Conservation (phyloP, 1,140 invertebrate genomes). For the Delia radicum region DNA sequence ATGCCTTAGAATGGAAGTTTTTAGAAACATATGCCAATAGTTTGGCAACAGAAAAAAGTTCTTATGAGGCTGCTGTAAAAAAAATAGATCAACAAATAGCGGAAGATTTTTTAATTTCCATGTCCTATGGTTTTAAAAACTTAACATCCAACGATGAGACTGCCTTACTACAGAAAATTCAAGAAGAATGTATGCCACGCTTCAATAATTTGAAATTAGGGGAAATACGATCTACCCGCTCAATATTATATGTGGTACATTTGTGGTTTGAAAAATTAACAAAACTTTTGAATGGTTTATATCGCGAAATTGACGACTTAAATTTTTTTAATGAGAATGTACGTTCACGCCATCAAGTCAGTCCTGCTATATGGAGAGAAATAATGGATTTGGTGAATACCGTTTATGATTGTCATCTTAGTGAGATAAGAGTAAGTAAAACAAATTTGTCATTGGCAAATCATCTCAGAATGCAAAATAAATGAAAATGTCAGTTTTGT, state of each 20-base stretch:
- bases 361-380: slow-evolving; percentile 24
- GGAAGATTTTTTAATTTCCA: neutral
- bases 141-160: neutral
- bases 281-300: slow-evolving; percentile 21
- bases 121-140: neutral
- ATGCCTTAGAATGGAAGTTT: slow-evolving; percentile 63
- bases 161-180: slow-evolving; percentile 21
- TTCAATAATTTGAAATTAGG: slow-evolving; percentile 20
- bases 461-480: too few relatives aligned
- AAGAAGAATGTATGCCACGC: slow-evolving; percentile 15
- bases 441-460: too few relatives aligned
- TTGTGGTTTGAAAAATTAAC: slow-evolving; percentile 35
- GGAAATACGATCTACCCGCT: neutral
- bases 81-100: neutral
- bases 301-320: slow-evolving; percentile 33
- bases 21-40: slow-evolving; percentile 46
- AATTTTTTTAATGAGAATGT: slow-evolving; percentile 28
- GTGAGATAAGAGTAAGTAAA: slow-evolving; percentile 53
- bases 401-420: slow-evolving; percentile 69
- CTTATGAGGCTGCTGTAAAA: neutral
- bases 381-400: slow-evolving; percentile 57
- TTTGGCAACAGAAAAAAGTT: neutral
- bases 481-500: too few relatives aligned
- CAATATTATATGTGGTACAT: slow-evolving; percentile 18
- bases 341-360: neutral